phyloP scores from a whole-genome alignment of 1,140 invertebrate species.

The Campoletis sonorensis region DNA sequence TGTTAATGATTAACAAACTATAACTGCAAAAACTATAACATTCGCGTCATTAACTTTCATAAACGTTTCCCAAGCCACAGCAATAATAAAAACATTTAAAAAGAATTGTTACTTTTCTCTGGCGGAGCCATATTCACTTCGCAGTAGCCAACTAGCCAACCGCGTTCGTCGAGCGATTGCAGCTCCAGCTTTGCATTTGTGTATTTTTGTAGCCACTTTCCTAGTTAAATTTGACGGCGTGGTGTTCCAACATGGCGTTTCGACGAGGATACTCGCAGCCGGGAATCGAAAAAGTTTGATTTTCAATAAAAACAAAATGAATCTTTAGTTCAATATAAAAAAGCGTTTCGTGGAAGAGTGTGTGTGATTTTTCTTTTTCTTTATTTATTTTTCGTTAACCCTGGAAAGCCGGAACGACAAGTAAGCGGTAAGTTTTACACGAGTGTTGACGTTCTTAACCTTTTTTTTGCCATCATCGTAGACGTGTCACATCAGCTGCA shows the following conservation, averaged over 20 bases:
- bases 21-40: too few relatives aligned
- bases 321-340: constrained; percentile 31
- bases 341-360: not conserved
- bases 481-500: constrained; percentile 56
- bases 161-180: too few relatives aligned
- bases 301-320: constrained; percentile 40
- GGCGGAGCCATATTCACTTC: too few relatives aligned
- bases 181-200: too few relatives aligned
- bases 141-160: too few relatives aligned
- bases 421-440: constrained; percentile 4
- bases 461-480: constrained; percentile 19
- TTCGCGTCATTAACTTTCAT: too few relatives aligned
- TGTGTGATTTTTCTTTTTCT: not conserved
- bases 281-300: constrained; percentile 41
- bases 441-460: constrained; percentile 27
- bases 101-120: too few relatives aligned
- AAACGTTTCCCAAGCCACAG: too few relatives aligned
- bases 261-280: constrained; percentile 47
- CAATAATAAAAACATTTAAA: too few relatives aligned
- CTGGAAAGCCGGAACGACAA: not conserved
- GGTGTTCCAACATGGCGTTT: constrained; percentile 56
- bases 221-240: not conserved
- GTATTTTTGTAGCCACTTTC: too few relatives aligned
- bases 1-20: too few relatives aligned
- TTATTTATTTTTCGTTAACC: constrained; percentile 3